Percentiles rank a stretch among this genome's conserved stretches.
These are phyloP conservation scores for Pempheris klunzingeri DNA, from an alignment of 2,797 vertebrate species.

Conservation along the genomic window DNA sequence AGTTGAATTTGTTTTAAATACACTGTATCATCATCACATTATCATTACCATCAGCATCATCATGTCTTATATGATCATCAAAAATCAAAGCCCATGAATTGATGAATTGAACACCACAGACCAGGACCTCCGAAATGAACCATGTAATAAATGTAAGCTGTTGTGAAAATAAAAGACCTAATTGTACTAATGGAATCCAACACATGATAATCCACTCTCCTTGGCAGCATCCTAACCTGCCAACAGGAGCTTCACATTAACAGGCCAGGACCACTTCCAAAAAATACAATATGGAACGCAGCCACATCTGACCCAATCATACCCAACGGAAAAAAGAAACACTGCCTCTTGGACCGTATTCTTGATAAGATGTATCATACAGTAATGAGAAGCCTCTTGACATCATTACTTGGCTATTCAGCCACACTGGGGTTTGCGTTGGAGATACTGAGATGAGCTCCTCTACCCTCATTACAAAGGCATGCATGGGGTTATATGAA, in stretches of 20 bases:
- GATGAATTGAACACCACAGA: no score
- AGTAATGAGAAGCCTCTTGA: neutral
- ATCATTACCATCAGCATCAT: no score
- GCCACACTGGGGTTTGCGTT: neutral
- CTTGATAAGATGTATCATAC: neutral
- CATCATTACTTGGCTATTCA: neutral
- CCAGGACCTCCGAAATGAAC: no score
- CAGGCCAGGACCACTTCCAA: neutral
- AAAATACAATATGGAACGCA: neutral
- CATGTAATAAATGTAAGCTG: no score
- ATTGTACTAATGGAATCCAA: neutral
- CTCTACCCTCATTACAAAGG: neutral
- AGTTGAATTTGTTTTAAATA: neutral
- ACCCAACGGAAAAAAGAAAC: neutral
- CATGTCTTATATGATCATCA: no score
- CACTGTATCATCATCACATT: neutral
- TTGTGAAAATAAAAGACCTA: neutral
- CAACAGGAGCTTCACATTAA: neutral
- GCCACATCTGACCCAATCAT: neutral
- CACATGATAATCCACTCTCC: accelerated
- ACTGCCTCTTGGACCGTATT: neutral
- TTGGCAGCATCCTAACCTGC: neutral
- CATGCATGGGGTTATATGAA: neutral
- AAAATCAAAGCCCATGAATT: no score
- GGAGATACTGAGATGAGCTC: neutral